A percentile compares a stretch with the other conserved stretches of the same genome.
Conservation (phyloP, 2,888 invertebrate species). For the Hermaeophaga mercurialis region DNA sequence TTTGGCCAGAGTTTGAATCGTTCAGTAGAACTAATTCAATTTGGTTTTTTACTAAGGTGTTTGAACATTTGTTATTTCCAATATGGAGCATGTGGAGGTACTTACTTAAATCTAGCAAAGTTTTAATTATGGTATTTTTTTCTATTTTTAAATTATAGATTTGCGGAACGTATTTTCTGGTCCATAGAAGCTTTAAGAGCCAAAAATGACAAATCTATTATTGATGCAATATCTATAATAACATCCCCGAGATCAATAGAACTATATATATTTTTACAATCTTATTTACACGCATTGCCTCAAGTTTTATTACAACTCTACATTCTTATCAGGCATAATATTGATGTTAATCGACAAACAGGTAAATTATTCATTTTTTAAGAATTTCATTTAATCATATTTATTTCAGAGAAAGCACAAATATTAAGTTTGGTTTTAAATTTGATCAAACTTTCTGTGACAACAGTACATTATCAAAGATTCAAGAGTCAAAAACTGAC, state of each 20-base stretch:
- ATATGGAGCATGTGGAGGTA: constrained; percentile 69
- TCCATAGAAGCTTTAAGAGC: constrained; percentile 72
- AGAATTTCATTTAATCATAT: too few species aligned
- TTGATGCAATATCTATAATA: constrained; percentile 65
- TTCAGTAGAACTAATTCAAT: constrained; percentile 58
- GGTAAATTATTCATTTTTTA: constrained; percentile 57
- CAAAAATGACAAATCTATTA: constrained; percentile 64
- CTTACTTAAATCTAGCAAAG: too few species aligned
- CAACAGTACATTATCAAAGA: constrained; percentile 74
- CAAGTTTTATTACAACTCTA: constrained; percentile 70
- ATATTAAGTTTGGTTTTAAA: constrained; percentile 70
- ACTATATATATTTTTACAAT: constrained; percentile 77
- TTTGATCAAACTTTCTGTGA: constrained; percentile 70
- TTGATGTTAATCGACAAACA: constrained; percentile 66
- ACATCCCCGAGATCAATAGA: constrained; percentile 73
- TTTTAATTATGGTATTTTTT: constrained; percentile 15
- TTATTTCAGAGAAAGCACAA: constrained; percentile 67
- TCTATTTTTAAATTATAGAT: constrained; percentile 60
- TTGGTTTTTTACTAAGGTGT: constrained; percentile 58
- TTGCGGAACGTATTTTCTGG: constrained; percentile 76
- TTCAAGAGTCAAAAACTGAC: constrained; percentile 78
- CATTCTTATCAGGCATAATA: constrained; percentile 65
- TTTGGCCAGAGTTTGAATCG: constrained; percentile 61
- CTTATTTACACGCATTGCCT: constrained; percentile 78
- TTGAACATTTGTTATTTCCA: constrained; percentile 64